A percentile compares a stretch with the other conserved stretches of the same genome.
Evolutionary conservation across 2,113 vertebrate species (phyloP).

Genomic region (Tetrao urogallus): DNA sequence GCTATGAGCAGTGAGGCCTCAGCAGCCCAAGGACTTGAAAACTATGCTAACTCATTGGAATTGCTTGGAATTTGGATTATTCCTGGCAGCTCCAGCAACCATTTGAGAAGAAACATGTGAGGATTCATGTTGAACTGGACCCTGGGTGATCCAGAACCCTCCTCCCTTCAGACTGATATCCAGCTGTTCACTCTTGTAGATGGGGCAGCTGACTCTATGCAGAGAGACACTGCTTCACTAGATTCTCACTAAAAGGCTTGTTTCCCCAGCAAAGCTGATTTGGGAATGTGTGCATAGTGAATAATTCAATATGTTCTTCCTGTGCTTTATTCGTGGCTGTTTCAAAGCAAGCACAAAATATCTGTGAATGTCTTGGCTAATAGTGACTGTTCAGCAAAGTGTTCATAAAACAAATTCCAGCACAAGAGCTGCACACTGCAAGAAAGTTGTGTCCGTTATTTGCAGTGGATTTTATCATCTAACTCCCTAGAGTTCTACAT

Average conservation of each 20-base stretch:
- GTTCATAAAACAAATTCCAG: not conserved
- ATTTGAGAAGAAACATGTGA: not conserved
- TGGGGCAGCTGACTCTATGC: not conserved
- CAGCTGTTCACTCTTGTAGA: not conserved
- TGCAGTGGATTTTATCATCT: not conserved
- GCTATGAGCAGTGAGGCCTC: not conserved
- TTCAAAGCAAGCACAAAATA: not conserved
- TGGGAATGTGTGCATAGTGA: accelerated
- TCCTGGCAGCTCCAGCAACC: not conserved
- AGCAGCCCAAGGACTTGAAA: not conserved
- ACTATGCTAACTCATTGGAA: not conserved
- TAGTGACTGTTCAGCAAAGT: not conserved
- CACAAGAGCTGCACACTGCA: not conserved
- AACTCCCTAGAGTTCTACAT: not conserved
- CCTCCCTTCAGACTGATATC: not conserved
- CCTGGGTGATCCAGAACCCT: not conserved
- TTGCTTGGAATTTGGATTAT: not conserved
- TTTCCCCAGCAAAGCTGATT: not conserved
- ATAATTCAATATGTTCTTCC: not conserved
- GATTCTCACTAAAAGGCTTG: not conserved
- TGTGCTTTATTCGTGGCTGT: not conserved
- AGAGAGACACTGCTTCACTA: not conserved
- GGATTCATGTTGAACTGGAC: not conserved
- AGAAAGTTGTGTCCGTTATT: not conserved
- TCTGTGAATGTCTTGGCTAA: not conserved